phyloP scores from a whole-genome alignment of 2,113 vertebrate species.

The Excalfactoria chinensis region DNA sequence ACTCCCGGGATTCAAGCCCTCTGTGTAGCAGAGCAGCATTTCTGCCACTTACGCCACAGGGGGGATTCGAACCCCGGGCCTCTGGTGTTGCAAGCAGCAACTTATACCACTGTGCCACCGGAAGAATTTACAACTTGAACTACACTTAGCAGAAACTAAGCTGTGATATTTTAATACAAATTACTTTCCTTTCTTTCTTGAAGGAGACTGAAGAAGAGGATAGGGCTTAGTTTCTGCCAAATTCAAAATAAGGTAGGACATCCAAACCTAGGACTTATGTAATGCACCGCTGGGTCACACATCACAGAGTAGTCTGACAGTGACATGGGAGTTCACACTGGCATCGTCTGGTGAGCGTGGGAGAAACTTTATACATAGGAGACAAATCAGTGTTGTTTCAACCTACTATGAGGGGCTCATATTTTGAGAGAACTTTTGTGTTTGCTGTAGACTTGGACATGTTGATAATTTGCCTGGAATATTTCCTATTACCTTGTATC shows the following conservation, averaged over 20 bases:
- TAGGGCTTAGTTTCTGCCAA: not conserved
- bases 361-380: not conserved
- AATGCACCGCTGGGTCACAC: not conserved
- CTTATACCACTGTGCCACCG: too few relatives aligned
- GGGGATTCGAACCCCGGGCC: too few relatives aligned
- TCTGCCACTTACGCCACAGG: too few relatives aligned
- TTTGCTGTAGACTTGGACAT: not conserved
- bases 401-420: not conserved
- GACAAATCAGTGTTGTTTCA: not conserved
- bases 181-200: not conserved
- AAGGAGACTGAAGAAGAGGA: not conserved
- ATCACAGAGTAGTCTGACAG: fast-evolving
- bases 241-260: not conserved
- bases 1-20: too few relatives aligned
- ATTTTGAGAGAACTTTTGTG: not conserved
- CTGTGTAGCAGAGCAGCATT: too few relatives aligned
- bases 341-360: not conserved
- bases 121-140: not conserved
- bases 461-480: not conserved
- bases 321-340: not conserved
- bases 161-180: not conserved
- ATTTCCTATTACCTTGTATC: not conserved
- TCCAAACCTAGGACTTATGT: not conserved
- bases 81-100: too few relatives aligned
- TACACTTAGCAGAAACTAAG: not conserved